phyloP scores from a whole-genome alignment of 2,797 vertebrate genomes.

The Xyrichtys novacula region DNA sequence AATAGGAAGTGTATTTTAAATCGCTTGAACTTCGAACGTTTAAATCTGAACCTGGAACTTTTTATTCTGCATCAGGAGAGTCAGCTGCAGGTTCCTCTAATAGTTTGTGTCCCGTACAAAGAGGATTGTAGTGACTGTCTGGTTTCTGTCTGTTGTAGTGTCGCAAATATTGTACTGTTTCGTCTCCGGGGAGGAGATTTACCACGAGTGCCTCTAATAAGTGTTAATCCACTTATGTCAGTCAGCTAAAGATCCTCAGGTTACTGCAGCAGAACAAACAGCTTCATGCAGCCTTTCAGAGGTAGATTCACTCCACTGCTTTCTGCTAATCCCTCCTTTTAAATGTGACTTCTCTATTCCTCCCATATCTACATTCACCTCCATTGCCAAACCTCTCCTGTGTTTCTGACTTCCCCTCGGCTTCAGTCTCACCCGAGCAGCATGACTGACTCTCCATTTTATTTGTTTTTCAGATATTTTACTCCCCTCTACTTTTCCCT shows the following conservation, averaged over 20 bases:
- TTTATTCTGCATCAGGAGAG: no score
- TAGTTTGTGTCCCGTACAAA: not conserved
- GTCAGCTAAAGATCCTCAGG: conserved; percentile 34
- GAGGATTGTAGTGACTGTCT: not conserved
- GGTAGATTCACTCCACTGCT: not conserved
- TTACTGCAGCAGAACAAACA: conserved; percentile 28
- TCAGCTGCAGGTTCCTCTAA: no score
- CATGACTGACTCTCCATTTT: conserved; percentile 15
- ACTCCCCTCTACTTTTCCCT: conserved; percentile 11
- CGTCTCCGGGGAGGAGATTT: conserved; percentile 1
- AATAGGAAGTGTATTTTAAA: no score
- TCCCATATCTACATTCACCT: not conserved
- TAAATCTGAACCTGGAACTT: no score
- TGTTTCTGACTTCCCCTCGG: conserved; percentile 3
- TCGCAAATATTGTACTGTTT: conserved; percentile 3
- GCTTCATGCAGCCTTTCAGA: conserved; percentile 1
- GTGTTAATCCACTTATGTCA: conserved; percentile 46
- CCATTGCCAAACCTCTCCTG: conserved; percentile 1
- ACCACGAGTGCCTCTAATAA: conserved; percentile 41
- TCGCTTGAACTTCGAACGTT: no score
- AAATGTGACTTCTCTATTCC: not conserved
- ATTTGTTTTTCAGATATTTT: conserved; percentile 23
- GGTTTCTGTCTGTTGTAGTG: not conserved
- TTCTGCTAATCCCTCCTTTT: not conserved
- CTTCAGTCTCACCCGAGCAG: conserved; percentile 5